Evolutionary conservation across 2,888 invertebrate genomes (phyloP).

Genomic region (Lysandra coridon): DNA sequence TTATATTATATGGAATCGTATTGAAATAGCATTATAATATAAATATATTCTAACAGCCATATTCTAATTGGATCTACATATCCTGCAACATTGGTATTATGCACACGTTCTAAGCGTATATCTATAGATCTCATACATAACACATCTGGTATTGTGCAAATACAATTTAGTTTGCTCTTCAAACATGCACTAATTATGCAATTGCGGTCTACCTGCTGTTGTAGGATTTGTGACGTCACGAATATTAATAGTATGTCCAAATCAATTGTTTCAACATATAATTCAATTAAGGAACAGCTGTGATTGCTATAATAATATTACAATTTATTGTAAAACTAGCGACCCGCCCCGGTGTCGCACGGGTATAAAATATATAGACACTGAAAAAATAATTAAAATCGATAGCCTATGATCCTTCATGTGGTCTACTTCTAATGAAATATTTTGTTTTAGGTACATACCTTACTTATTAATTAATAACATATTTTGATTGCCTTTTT

Average conservation of each 20-base stretch:
- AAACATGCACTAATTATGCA: conserved; percentile 67
- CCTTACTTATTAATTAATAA: too few relatives aligned
- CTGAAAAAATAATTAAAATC: too few relatives aligned
- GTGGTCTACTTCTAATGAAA: too few relatives aligned
- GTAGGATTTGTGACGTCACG: conserved; percentile 38
- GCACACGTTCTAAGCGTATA: conserved; percentile 14
- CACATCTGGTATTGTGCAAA: conserved; percentile 48
- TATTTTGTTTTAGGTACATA: too few relatives aligned
- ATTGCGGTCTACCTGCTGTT: conserved; percentile 48
- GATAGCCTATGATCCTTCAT: too few relatives aligned
- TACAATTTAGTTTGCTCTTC: conserved; percentile 58
- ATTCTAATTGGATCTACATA: background rate
- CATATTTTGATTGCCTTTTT: too few relatives aligned
- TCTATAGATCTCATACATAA: conserved; percentile 9
- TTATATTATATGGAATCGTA: background rate
- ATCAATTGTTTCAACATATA: conserved; percentile 21
- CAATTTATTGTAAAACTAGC: too few relatives aligned
- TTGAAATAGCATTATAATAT: background rate
- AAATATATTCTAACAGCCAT: background rate
- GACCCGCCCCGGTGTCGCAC: too few relatives aligned
- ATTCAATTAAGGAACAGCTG: background rate
- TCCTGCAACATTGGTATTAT: background rate
- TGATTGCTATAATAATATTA: background rate
- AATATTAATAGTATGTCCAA: conserved; percentile 29
- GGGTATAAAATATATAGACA: too few relatives aligned